Evolutionary conservation across 2,797 vertebrate species (phyloP).

Genomic region (Anableps anableps): DNA sequence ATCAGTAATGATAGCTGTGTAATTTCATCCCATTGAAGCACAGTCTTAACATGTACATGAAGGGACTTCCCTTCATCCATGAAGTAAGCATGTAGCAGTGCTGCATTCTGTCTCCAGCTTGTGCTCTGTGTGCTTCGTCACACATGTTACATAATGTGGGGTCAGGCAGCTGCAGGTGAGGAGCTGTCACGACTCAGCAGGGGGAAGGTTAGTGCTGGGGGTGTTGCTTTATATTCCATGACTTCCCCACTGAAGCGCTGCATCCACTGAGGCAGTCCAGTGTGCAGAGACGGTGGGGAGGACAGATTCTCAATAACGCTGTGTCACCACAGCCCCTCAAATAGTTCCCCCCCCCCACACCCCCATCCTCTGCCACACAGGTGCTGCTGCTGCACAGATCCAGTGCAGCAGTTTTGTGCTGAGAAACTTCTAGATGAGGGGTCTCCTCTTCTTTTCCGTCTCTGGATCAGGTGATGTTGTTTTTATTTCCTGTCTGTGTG

Average conservation of each 20-base stretch:
- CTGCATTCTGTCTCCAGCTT: conserved; percentile 18
- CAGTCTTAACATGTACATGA: not conserved
- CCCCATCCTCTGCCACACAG: conserved; percentile 39
- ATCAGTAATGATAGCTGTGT: not conserved
- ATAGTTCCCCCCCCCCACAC: conserved; percentile 44
- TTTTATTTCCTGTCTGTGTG: not conserved
- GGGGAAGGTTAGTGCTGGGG: conserved; percentile 6
- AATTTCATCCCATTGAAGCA: conserved; percentile 9
- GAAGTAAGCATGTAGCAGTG: conserved; percentile 23
- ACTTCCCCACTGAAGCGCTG: conserved; percentile 1
- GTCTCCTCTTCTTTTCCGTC: conserved; percentile 1
- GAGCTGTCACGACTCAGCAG: conserved; percentile 68
- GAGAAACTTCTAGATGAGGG: conserved; percentile 18
- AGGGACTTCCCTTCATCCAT: not conserved
- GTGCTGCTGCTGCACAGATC: conserved; percentile 23
- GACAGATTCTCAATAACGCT: conserved; percentile 67
- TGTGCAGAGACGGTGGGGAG: conserved; percentile 10
- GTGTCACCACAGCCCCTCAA: conserved; percentile 77
- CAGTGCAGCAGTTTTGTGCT: conserved; percentile 22
- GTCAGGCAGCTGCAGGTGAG: conserved; percentile 62
- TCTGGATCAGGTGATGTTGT: conserved; percentile 10
- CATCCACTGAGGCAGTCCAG: conserved; percentile 1
- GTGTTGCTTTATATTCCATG: conserved; percentile 8
- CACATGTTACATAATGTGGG: conserved; percentile 58
- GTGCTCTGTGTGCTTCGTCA: conserved; percentile 29